Percentiles rank a stretch among this genome's conserved stretches.
These are phyloP conservation scores for Platysteira castanea DNA, from an alignment of 2,113 vertebrate genomes.

Conservation along the genomic window DNA sequence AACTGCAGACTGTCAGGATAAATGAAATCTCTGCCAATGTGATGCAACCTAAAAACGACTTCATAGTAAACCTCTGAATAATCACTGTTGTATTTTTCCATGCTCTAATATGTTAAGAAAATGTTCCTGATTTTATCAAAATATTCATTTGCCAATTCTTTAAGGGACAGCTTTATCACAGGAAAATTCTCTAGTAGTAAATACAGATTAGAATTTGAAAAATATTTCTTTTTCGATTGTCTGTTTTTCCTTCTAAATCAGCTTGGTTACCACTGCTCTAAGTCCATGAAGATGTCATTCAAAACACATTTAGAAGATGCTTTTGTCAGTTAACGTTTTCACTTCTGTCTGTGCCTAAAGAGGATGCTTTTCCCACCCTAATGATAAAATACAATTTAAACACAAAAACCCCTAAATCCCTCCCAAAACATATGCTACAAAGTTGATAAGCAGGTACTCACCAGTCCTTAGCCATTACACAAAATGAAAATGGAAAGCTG, in stretches of 20 bases:
- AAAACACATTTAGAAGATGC: not conserved
- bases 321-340: not conserved
- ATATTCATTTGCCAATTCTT: not conserved
- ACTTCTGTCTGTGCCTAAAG: not conserved
- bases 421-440: not conserved
- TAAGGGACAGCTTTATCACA: not conserved
- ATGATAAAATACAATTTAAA: not conserved
- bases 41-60: not conserved
- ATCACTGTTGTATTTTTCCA: not conserved
- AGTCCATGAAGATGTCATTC: not conserved
- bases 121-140: not conserved
- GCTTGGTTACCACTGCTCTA: not conserved
- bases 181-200: not conserved
- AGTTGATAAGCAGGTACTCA: slow-evolving; percentile 56
- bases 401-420: not conserved
- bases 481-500: slow-evolving; percentile 96
- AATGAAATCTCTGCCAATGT: not conserved
- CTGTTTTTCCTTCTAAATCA: not conserved
- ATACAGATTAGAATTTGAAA: not conserved
- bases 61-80: not conserved
- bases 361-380: not conserved
- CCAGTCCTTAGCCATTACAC: slow-evolving; percentile 96
- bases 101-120: not conserved
- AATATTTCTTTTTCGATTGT: not conserved
- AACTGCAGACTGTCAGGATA: not conserved